phyloP scores from a whole-genome alignment of 1,140 invertebrate genomes.

The Telenomus remus region DNA sequence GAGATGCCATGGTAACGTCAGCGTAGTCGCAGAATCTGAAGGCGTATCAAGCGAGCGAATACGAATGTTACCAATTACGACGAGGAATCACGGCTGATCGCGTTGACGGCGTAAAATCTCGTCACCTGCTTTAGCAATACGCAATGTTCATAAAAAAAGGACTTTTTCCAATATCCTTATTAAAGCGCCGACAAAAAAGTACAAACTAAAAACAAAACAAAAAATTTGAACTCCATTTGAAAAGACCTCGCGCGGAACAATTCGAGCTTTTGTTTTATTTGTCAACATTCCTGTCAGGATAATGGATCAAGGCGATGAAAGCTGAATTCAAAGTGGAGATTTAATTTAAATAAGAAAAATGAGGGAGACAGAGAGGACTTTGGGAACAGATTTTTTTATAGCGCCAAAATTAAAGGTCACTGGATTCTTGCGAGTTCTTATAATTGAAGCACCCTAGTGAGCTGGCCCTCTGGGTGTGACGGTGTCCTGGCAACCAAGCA shows the following conservation, averaged over 20 bases:
- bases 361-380: too few relatives aligned
- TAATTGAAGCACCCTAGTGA: slow-evolving; percentile 62
- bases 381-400: neutral
- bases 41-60: slow-evolving; percentile 47
- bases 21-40: slow-evolving; percentile 47
- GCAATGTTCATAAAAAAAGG: slow-evolving; percentile 44
- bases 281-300: neutral
- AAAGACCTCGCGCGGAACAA: too few relatives aligned
- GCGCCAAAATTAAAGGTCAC: slow-evolving; percentile 60
- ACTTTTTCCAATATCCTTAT: slow-evolving; percentile 42
- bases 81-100: slow-evolving; percentile 65
- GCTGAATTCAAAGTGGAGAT: too few relatives aligned
- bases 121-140: slow-evolving; percentile 44
- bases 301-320: too few relatives aligned
- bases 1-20: slow-evolving; percentile 62
- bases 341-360: too few relatives aligned
- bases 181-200: slow-evolving; percentile 33
- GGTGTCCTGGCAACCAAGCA: slow-evolving; percentile 62
- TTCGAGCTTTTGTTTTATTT: too few relatives aligned
- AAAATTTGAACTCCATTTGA: too few relatives aligned
- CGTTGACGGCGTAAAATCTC: slow-evolving; percentile 63
- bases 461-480: slow-evolving; percentile 59
- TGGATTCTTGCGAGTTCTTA: slow-evolving; percentile 60
- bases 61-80: slow-evolving; percentile 66
- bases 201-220: slow-evolving; percentile 2